Base-by-base conservation (phyloP, 1,140 invertebrate species). In the Sminthurides bifidus region DNA sequence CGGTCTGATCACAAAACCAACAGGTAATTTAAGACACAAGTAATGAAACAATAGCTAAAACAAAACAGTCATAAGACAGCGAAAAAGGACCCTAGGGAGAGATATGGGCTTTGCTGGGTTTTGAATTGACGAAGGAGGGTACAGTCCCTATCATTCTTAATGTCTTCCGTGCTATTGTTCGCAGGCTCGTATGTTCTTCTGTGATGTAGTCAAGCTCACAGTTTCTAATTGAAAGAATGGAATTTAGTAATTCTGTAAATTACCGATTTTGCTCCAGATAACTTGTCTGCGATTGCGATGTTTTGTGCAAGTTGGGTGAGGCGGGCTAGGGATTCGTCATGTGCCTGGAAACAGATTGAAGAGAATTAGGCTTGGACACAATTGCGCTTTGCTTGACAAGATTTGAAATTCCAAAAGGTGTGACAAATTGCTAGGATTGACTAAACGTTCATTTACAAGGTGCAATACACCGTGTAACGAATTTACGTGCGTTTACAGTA, bases 231-330 rank as follows among this genome's bases (percentile, higher is more conserved):
- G n/a, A n/a, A n/a, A n/a, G n/a, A n/a, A n/a, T n/a, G n/a, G n/a
- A n/a, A n/a, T n/a, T n/a, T n/a, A n/a, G n/a, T n/a, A n/a, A n/a
- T n/a, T n/a, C n/a, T n/a, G n/a, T n/a, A n/a, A n/a, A n/a, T n/a
- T n/a, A n/a, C n/a, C n/a, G n/a, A n/a, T n/a, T n/a, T n/a, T n/a
- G n/a, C n/a, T n/a, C n/a, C n/a, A n/a, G n/a, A n/a, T n/a, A n/a
- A n/a, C n/a, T n/a, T n/a, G n/a, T n/a, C 55, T 40, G 51, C 49
- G 14, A 33, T 51, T 56, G 59, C 59, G 31, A 54, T 54, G 35
- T 60, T 45, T 21, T 45, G 49, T 21, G 54, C 59, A 49, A 56
- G 41, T 27, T 56, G 50, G 33, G 52, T 56, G 38, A 60, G 43
- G 43, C 50, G 54, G 40, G 29, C 54, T 50, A 60, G 40, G 23